Evolutionary conservation across 1,140 invertebrate genomes (phyloP), one percentile per base, ranked within the genome.

Genomic region (Orius laevigatus): DNA sequence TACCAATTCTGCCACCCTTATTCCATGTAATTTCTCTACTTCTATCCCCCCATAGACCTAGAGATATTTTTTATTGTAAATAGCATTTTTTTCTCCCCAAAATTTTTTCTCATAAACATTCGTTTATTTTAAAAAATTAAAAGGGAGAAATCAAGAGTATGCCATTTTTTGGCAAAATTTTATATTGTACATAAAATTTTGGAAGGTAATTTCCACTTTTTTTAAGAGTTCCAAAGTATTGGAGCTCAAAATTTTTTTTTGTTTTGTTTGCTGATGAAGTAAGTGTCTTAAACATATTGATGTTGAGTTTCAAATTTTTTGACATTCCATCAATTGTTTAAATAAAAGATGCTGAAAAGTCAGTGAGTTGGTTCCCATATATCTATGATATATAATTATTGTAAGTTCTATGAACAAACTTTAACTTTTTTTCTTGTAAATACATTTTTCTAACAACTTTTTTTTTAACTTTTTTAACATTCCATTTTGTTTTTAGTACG

Each of bases 1-100:
- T 99, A 99, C 66, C 94, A 98, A 67, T 99, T 99, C 65, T 96
- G 92, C 64, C 83, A 90, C 65, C 88, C 89, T 5, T 96, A 95
- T 66, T 80, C 76, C 59, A 73, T 89, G 55, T 91, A 79, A 74
- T 55, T 18, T 38, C 5, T 15, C 39, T 11, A 20, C 31, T 36
- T 41, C n/a, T 20, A 46, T 20, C 15, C n/a, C 32, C 8, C 4
- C 19, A 9, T 18, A 44, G 42, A 33, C 35, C 33, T 16, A 25
- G 20, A 8, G 16, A 15, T 35, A 34, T 44, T 11, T 35, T 44
- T 31, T 12, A 9, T 15, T 50, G 49, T 50, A 50, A 46, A 45
- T 52, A 44, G 33, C 36, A 41, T 49, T 47, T 18, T 36, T 33
- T 46, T 19, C 34, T 18, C 38, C 19, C 5, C 31, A 5, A 16